Base-by-base conservation (phyloP, 2,797 vertebrate genomes). In the Neomorphus geoffroyi region DNA sequence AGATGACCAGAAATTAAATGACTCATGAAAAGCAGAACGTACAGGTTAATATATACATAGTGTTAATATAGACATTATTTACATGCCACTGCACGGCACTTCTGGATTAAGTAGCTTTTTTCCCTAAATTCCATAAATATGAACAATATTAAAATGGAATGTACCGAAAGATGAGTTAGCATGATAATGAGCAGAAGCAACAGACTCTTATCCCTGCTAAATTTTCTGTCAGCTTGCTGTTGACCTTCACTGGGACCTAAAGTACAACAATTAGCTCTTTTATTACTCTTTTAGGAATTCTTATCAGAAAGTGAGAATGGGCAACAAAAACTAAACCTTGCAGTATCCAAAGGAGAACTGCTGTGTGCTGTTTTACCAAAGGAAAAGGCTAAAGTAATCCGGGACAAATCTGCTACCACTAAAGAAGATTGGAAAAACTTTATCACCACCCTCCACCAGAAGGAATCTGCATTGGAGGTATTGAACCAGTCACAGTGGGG, bases 401-500 rank as follows among this genome's bases (percentile, higher is more conserved):
- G 94, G 61, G 97, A 97, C 65, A 99, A 99, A 97, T 97, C 97
- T 72, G 93, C 93, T 92, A 93, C 96, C 0, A 98, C 98, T 83
- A 98, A 98, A 97, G 98, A 98, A 72, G 99, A 99, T 11, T 99
- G 99, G 99, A 99, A 98, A 92, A 98, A 96, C 22, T 98, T 99
- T 61, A 98, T 99, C 95, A 97, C 98, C 39, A 98, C 95, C n/a
- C 98, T 99, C 51, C 98, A 98, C 96, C 98, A 97, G 90, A 98
- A 99, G 95, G 98, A 99, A 96, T 98, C 98, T 24, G 88, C 96
- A 35, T 94, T 99, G 45, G 99, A 99, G 97, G 99, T 99, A 97
- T 13, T 32, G 26, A 60, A 60, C 17, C 9, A 51, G 9, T 54
- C 13, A 33, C 4, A 18, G 92, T 26, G 61, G 18, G 41, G 39